These are phyloP conservation scores for Sitodiplosis mosellana DNA, from an alignment of 1,140 invertebrate genomes.

Conservation along the genomic window DNA sequence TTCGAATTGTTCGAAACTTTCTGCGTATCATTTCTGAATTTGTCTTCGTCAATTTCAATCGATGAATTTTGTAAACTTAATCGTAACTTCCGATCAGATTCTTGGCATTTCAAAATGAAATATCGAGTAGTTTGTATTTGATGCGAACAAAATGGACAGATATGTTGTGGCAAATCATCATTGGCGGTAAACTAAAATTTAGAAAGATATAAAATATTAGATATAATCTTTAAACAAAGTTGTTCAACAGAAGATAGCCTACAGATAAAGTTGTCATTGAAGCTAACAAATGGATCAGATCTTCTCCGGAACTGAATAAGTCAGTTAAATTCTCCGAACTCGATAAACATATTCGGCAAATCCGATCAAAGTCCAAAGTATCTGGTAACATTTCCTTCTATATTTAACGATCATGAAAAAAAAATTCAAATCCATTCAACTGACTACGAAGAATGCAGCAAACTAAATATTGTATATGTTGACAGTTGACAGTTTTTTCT, in stretches of 20 bases:
- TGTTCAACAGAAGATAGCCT: neutral
- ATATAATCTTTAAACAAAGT: neutral
- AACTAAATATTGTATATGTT: too few species aligned
- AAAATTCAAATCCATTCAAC: too few species aligned
- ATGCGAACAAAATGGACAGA: neutral
- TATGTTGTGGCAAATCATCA: neutral
- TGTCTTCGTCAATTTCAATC: neutral
- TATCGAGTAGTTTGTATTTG: neutral
- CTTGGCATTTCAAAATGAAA: neutral
- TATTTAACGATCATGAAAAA: too few species aligned
- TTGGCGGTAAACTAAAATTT: neutral
- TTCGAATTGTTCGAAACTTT: neutral
- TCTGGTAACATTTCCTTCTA: too few species aligned
- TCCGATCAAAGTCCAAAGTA: neutral
- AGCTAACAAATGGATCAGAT: neutral
- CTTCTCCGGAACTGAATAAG: neutral
- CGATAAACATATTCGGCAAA: neutral
- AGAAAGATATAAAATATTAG: neutral
- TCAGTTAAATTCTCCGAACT: neutral
- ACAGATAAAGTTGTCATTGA: neutral
- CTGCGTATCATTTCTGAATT: neutral
- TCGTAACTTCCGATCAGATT: neutral
- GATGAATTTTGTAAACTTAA: neutral
- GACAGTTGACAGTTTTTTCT: too few species aligned
- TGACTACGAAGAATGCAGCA: too few species aligned